These are phyloP conservation scores for Carettochelys insculpta DNA, from an alignment of 2,113 vertebrate species.

Conservation along the genomic window DNA sequence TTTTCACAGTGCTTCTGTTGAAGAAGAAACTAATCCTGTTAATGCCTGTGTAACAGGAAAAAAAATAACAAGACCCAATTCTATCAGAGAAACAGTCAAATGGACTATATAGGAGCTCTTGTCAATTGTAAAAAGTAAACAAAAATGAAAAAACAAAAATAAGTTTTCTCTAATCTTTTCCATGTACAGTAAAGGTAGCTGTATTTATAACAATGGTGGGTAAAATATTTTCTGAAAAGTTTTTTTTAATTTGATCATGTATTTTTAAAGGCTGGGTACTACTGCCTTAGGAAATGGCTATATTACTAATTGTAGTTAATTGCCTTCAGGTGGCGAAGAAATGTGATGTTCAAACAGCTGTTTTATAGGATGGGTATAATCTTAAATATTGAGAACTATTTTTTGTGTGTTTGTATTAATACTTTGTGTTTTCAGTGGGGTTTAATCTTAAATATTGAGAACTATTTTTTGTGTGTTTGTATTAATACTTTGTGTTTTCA, in stretches of 20 bases:
- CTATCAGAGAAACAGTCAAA: background rate
- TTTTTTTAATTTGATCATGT: background rate
- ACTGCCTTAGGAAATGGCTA: constrained; percentile 38
- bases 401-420: background rate
- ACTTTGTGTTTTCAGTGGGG: background rate
- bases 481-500: background rate
- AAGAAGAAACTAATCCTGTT: background rate
- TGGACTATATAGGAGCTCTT: background rate
- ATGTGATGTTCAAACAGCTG: constrained; percentile 55
- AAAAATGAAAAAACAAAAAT: constrained; percentile 34
- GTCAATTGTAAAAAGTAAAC: background rate
- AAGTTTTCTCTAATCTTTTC: constrained; percentile 2
- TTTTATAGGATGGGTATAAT: constrained; percentile 60
- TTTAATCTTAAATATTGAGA: constrained; percentile 47
- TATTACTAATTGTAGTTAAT: constrained; percentile 41
- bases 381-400: constrained; percentile 37
- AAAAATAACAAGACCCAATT: too few relatives aligned
- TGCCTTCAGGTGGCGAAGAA: constrained; percentile 57
- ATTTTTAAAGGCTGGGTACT: constrained; percentile 51
- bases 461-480: background rate
- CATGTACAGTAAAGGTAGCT: constrained; percentile 23
- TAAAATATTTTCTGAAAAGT: constrained; percentile 38
- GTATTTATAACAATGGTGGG: background rate
- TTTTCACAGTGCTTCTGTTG: constrained; percentile 42
- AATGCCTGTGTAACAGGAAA: background rate